Evolutionary conservation across 2,888 invertebrate species (phyloP), one percentile per base, ranked within the genome.

Genomic region (Eurytoma californica): DNA sequence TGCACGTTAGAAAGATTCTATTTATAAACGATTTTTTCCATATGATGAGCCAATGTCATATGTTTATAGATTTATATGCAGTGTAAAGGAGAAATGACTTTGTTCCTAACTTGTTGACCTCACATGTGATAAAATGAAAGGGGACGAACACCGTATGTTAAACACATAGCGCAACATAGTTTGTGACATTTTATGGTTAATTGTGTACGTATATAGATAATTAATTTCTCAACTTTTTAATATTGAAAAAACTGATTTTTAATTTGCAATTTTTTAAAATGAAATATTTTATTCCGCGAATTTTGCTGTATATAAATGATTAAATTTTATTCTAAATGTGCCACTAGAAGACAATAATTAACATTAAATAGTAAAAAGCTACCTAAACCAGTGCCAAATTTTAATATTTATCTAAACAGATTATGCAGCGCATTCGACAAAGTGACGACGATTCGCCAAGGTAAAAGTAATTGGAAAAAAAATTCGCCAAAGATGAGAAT

Each of bases 401-500:
- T 63, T 57, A 76, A 65, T 63, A 57, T 61, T 69, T 39, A 30
- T 49, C 18, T 49, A 66, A 69, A 65, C 28, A 30, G 3, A 61
- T 18, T 14, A 73, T 63, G 57, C 49, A 49, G 51, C 30, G 47
- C 51, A 70, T 60, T 75, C 75, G 55, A 51, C 67, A 80, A 77
- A 80, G 63, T 72, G 65, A 51, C 65, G 47, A 63, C 28, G 14
- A 58, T 28, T 53, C 53, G 47, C 49, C 39, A 55, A 77, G 18
- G 65, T 72, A 47, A 57, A 72, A 66, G 13, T 72, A 30, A 55
- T 16, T n/a, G 13, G 18, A 55, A 65, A 47, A 47, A 30, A 20
- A 24, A 60, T 49, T 18, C 51, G 77, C 77, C 77, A 80, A 76
- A 77, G 82, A 82, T 79, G 79, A 84, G 80, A 82, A 82, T 82